These are phyloP conservation scores for Sinocyclocheilus grahami DNA, from an alignment of 2,113 vertebrate species.

Conservation along the genomic window DNA sequence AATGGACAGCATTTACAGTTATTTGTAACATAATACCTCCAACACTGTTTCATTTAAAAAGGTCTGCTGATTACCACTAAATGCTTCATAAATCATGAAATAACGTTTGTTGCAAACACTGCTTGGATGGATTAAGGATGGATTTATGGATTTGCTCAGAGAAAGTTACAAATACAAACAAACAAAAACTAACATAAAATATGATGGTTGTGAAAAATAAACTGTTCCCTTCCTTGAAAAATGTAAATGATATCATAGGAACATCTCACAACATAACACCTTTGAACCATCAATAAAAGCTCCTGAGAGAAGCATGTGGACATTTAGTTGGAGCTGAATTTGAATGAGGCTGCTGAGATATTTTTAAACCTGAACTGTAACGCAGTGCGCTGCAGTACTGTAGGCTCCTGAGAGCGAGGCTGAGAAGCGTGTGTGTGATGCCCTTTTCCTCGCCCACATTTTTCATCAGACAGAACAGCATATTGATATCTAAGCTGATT, in stretches of 20 bases:
- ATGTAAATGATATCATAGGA: background rate
- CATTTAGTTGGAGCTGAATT: constrained; percentile 66
- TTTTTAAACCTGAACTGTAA: constrained; percentile 62
- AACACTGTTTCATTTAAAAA: background rate
- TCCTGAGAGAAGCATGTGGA: constrained; percentile 52
- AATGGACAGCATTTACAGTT: background rate
- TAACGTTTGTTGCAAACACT: background rate
- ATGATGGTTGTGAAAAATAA: background rate
- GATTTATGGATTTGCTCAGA: background rate
- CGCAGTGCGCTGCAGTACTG: constrained; percentile 48
- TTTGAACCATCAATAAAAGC: background rate
- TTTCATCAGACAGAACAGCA: constrained; percentile 43
- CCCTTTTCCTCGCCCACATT: constrained; percentile 50
- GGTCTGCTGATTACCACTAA: background rate
- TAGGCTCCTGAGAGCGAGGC: constrained; percentile 40
- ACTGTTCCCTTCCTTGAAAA: background rate
- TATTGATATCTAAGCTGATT: constrained; percentile 55
- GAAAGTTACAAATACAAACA: constrained; percentile 11
- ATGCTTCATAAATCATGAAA: background rate
- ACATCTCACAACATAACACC: background rate
- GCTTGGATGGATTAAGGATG: background rate
- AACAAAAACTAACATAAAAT: background rate
- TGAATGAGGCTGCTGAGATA: constrained; percentile 58
- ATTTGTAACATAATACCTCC: background rate
- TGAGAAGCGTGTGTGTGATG: background rate